These are phyloP conservation scores for Corythoichthys haematopterus DNA, from an alignment of 2,113 vertebrate species.

Conservation along the genomic window DNA sequence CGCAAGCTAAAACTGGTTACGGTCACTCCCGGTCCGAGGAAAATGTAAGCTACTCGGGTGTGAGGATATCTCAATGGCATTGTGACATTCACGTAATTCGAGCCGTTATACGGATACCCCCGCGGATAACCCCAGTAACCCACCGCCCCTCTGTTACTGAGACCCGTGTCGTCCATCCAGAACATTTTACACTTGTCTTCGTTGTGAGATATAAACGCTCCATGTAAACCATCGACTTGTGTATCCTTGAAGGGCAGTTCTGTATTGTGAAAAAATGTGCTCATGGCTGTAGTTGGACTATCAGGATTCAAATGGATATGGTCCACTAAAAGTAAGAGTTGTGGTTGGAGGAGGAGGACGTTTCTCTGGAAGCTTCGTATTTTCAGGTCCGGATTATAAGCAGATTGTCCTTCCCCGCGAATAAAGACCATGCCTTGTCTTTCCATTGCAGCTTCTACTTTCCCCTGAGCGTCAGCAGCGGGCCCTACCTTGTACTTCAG, in stretches of 20 bases:
- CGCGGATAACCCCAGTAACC: conserved; percentile 83
- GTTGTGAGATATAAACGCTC: conserved; percentile 80
- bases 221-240: conserved; percentile 78
- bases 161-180: conserved; percentile 93
- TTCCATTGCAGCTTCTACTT: conserved; percentile 79
- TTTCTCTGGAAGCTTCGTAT: conserved; percentile 86
- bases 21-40: conserved; percentile 85
- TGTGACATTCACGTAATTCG: conserved; percentile 93
- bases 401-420: conserved; percentile 83
- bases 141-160: conserved; percentile 79
- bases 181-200: conserved; percentile 89
- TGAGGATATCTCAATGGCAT: conserved; percentile 79
- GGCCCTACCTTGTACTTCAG: conserved; percentile 87
- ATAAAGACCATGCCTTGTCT: conserved; percentile 86
- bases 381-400: conserved; percentile 83
- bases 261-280: conserved; percentile 94
- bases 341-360: conserved; percentile 87
- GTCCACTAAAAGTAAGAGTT: conserved; percentile 90
- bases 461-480: conserved; percentile 84
- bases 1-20: conserved; percentile 87
- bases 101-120: conserved; percentile 91
- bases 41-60: conserved; percentile 86
- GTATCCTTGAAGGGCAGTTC: conserved; percentile 84
- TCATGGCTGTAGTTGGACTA: conserved; percentile 77
- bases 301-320: conserved; percentile 82